Base-by-base conservation (phyloP, 2,113 vertebrate species). In the Aptenodytes forsteri region DNA sequence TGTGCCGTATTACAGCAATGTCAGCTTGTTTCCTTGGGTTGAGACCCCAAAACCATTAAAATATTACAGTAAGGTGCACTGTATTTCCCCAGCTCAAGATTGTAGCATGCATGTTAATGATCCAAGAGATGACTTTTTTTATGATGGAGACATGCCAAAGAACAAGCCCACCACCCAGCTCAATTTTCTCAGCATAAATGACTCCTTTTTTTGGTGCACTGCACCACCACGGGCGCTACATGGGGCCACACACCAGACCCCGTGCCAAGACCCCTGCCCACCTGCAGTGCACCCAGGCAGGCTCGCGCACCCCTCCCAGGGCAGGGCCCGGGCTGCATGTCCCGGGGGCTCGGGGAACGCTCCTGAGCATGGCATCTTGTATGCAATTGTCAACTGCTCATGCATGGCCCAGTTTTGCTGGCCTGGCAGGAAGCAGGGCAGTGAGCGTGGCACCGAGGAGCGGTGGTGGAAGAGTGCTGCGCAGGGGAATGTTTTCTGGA, bases 211-310 rank as follows among this genome's bases (percentile, higher is more conserved):
- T 30, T 0, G 0, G 23, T 10, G 40, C 7, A 3, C 44, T 5
- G 23, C 59, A 15, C 8, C 15, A 23, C 8, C 6, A 1, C 0
- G 2, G 36, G 46, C 0, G 1, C 25, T 4, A 3, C 19, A 6
- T 0, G 2, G 14, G n/a, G 16, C 29, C 3, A 3, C 4, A 7
- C 2, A 2, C 7, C 16, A 3, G 54, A 2, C 6, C 11, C 7
- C 1, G 2, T 3, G 6, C 56, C 5, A 10, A 27, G 38, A 4
- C 7, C 11, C 7, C 21, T 7, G 16, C 29, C 38, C 14, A 6
- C 5, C 32, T 6, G 30, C 56, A 50, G n/a, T 0, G 0, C 26
- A 9, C 18, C 0, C 0, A 3, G 10, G 10, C 10, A 9, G 59
- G 12, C 13, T 13, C 4, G 3, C 0, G 1, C 20, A 9, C 1